Conservation (phyloP, 2,888 invertebrate species). For the Gonocerus acuteangulatus region DNA sequence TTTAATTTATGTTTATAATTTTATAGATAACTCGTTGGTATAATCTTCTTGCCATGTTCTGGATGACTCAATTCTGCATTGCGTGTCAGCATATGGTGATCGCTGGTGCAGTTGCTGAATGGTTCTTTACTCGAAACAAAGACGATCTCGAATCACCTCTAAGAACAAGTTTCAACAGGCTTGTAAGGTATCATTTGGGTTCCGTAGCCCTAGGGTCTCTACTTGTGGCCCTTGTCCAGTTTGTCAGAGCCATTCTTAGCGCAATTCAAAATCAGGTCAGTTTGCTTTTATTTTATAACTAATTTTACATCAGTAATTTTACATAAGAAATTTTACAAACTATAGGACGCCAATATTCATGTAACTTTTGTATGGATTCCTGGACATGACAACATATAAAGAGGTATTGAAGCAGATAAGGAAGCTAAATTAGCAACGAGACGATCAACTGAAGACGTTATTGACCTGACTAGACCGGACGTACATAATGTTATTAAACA, state of each 20-base stretch:
- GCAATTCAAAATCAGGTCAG: constrained; percentile 40
- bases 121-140: constrained; percentile 58
- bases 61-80: constrained; percentile 58
- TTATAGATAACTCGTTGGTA: constrained; percentile 46
- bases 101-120: constrained; percentile 55
- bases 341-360: too few species aligned
- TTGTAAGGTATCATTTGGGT: constrained; percentile 62
- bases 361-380: too few species aligned
- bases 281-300: not conserved
- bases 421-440: too few species aligned
- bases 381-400: too few species aligned
- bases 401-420: too few species aligned
- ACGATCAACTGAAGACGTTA: too few species aligned
- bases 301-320: not conserved
- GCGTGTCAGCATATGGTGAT: constrained; percentile 62
- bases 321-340: too few species aligned
- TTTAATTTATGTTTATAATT: too few species aligned
- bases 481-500: too few species aligned
- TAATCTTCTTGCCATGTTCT: constrained; percentile 54
- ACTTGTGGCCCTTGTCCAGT: constrained; percentile 61
- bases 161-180: constrained; percentile 45
- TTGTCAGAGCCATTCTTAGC: constrained; percentile 51
- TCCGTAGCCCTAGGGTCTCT: constrained; percentile 70
- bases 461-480: too few species aligned
- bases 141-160: constrained; percentile 46